phyloP scores from a whole-genome alignment of 2,113 vertebrate genomes.

The Chaenogobius annularis region DNA sequence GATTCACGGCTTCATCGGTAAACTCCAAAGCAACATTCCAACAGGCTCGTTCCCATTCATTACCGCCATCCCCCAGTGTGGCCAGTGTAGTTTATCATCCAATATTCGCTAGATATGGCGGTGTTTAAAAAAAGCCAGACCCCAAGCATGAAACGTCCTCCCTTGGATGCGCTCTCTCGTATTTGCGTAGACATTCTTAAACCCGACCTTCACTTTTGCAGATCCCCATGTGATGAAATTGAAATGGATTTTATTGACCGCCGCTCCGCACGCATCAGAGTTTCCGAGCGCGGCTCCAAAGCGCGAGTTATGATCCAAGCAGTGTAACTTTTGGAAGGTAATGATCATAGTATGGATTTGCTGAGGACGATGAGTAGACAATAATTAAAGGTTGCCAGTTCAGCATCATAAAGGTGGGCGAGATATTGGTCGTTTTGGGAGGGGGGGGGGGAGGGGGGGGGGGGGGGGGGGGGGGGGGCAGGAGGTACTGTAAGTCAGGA shows the following conservation, averaged over 20 bases:
- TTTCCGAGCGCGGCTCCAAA: conserved; percentile 28
- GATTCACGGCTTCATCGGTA: too few relatives aligned
- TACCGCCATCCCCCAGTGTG: too few relatives aligned
- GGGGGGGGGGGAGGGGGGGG: too few relatives aligned
- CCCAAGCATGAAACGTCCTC: background rate
- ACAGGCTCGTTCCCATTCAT: too few relatives aligned
- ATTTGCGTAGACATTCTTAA: conserved; percentile 58
- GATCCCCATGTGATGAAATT: conserved; percentile 50
- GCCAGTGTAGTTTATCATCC: too few relatives aligned
- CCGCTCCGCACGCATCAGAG: conserved; percentile 25
- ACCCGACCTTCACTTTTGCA: conserved; percentile 55
- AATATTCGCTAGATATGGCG: too few relatives aligned
- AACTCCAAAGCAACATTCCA: too few relatives aligned
- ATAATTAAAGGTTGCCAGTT: conserved; percentile 34
- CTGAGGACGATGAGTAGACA: conserved; percentile 20
- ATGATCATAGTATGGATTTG: conserved; percentile 44
- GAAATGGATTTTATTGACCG: conserved; percentile 63
- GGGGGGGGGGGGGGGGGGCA: too few relatives aligned
- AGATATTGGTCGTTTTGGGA: background rate
- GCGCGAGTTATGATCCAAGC: conserved; percentile 27
- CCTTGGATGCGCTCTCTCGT: conserved; percentile 20
- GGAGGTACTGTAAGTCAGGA: background rate
- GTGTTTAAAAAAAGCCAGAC: too few relatives aligned
- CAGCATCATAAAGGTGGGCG: background rate
- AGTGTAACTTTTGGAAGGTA: conserved; percentile 33